Conservation (phyloP, 2,888 invertebrate genomes). For the Miltochrista miniata region DNA sequence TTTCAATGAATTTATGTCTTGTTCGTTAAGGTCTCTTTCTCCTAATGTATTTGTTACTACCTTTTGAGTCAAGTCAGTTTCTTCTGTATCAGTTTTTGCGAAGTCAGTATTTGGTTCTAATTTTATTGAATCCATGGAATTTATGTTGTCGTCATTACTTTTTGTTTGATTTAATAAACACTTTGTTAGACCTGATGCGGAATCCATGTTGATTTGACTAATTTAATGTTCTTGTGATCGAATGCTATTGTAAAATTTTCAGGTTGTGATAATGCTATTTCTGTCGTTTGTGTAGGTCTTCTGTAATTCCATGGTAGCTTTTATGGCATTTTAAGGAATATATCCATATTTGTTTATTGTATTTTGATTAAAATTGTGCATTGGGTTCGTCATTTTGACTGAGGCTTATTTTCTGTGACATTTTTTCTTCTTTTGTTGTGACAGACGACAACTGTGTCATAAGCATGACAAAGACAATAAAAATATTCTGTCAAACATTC, state of each 20-base stretch:
- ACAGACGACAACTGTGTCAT: background rate
- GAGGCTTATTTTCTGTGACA: background rate
- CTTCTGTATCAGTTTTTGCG: background rate
- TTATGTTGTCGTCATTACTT: background rate
- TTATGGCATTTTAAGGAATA: no score
- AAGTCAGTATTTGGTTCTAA: background rate
- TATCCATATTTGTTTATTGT: background rate
- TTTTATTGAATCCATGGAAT: background rate
- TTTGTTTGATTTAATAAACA: background rate
- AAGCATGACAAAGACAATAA: no score
- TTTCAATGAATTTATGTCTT: background rate
- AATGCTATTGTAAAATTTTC: background rate
- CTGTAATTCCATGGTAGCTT: no score
- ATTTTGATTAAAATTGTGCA: no score
- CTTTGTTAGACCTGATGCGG: background rate
- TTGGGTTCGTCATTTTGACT: background rate
- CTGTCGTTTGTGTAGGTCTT: no score
- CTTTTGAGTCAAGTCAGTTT: background rate
- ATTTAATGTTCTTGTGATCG: background rate
- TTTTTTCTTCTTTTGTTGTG: background rate
- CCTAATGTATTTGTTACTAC: background rate
- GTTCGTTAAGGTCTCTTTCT: background rate
- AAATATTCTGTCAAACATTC: no score
- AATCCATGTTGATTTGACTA: background rate
- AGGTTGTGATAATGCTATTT: no score